Percentiles rank a stretch among this genome's conserved stretches.
Evolutionary conservation across 2,888 invertebrate species (phyloP).

Genomic region (Drosophila hamatofila): DNA sequence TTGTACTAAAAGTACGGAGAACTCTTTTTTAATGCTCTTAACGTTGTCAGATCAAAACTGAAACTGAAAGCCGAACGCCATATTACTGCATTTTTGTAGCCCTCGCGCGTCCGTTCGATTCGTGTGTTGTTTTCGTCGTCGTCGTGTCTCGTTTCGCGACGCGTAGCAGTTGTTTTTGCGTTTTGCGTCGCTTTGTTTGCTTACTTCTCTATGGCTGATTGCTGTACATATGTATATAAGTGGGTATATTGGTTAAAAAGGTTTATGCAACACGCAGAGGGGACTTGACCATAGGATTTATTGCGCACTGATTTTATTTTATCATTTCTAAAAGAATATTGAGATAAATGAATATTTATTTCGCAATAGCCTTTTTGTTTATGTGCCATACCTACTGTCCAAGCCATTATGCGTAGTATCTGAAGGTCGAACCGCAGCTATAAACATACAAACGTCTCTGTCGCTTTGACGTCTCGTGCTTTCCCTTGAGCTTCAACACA

Average conservation of each 20-base stretch:
- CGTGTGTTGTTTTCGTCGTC: slow-evolving; percentile 56
- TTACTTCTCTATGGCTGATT: slow-evolving; percentile 31
- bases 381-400: background rate
- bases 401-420: slow-evolving; percentile 21
- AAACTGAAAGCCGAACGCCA: slow-evolving; percentile 71
- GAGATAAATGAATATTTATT: background rate
- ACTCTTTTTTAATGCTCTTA: slow-evolving; percentile 39
- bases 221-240: slow-evolving; percentile 1
- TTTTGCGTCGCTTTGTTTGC: slow-evolving; percentile 48
- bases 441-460: slow-evolving; percentile 9
- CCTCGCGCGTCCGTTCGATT: slow-evolving; percentile 27
- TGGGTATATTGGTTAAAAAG: slow-evolving; percentile 19
- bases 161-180: slow-evolving; percentile 51
- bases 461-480: slow-evolving; percentile 64
- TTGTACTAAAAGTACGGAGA: slow-evolving; percentile 23
- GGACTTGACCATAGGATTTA: background rate
- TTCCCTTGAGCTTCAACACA: slow-evolving; percentile 41
- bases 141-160: slow-evolving; percentile 54
- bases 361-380: background rate
- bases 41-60: slow-evolving; percentile 57
- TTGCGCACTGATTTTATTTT: slow-evolving; percentile 4
- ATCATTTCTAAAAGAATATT: background rate
- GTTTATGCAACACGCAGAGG: slow-evolving; percentile 1
- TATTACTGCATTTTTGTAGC: slow-evolving; percentile 73
- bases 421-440: background rate